phyloP scores from a whole-genome alignment of 2,888 invertebrate species.

The Sesamia inferens region DNA sequence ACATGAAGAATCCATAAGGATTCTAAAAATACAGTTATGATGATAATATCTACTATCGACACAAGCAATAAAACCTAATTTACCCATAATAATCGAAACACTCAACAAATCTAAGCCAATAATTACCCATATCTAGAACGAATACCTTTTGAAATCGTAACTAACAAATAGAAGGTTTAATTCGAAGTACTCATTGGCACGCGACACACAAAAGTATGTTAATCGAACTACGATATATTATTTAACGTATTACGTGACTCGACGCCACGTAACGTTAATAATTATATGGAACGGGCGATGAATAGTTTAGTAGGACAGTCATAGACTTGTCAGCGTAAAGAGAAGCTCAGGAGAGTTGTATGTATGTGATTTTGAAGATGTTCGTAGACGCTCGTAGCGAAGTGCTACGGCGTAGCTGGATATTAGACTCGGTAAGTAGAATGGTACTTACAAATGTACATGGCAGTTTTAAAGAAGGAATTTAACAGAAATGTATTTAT shows the following conservation, averaged over 20 bases:
- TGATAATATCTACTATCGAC: constrained; percentile 8
- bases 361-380: background rate
- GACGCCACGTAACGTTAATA: constrained; percentile 77
- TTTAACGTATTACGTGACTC: constrained; percentile 76
- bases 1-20: too few relatives aligned
- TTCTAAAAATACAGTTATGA: background rate
- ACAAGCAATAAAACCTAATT: constrained; percentile 9
- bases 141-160: constrained; percentile 58
- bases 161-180: constrained; percentile 67
- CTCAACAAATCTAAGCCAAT: constrained; percentile 34
- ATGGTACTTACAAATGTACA: background rate
- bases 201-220: constrained; percentile 72
- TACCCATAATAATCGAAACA: background rate
- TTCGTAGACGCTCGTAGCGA: constrained; percentile 25
- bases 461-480: background rate
- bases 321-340: constrained; percentile 43
- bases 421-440: background rate
- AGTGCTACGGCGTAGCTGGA: constrained; percentile 38
- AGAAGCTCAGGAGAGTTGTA: background rate
- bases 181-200: constrained; percentile 64
- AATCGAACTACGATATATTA: constrained; percentile 79
- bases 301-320: constrained; percentile 75
- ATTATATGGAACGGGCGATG: constrained; percentile 76
- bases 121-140: constrained; percentile 50
- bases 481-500: background rate